phyloP scores from a whole-genome alignment of 1,140 invertebrate genomes.

The Drosophila orosa region DNA sequence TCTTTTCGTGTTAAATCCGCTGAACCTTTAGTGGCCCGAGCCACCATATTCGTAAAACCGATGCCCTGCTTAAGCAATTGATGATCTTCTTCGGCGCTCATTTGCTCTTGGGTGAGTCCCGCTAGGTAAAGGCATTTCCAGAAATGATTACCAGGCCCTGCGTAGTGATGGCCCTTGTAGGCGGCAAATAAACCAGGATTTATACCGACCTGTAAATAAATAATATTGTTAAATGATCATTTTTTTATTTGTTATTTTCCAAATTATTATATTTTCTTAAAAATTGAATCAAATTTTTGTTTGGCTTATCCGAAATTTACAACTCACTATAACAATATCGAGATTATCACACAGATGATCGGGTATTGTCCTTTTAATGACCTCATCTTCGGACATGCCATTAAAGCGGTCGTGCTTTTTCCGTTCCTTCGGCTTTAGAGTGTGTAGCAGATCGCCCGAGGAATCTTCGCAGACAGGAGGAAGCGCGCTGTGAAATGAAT shows the following conservation, averaged over 20 bases:
- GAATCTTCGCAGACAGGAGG: slow-evolving; percentile 2
- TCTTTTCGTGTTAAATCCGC: slow-evolving; percentile 97
- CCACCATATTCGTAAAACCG: slow-evolving; percentile 99
- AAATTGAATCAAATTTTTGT: neutral
- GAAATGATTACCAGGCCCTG: slow-evolving; percentile 99
- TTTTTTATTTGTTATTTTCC: neutral
- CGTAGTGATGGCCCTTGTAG: slow-evolving; percentile 99
- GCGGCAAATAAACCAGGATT: slow-evolving; percentile 98
- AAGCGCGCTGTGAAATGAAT: slow-evolving; percentile 23
- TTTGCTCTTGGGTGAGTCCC: slow-evolving; percentile 96
- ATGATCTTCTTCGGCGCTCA: slow-evolving; percentile 98
- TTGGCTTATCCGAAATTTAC: slow-evolving; percentile 76
- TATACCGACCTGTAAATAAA: slow-evolving; percentile 93
- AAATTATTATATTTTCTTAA: neutral
- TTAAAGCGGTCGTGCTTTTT: slow-evolving; percentile 98
- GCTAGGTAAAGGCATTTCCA: slow-evolving; percentile 99
- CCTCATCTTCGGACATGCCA: slow-evolving; percentile 98
- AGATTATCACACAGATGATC: slow-evolving; percentile 96
- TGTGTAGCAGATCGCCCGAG: slow-evolving; percentile 17
- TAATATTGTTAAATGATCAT: neutral
- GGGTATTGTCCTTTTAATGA: slow-evolving; percentile 94
- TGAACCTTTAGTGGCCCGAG: slow-evolving; percentile 96
- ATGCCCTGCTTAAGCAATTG: slow-evolving; percentile 97
- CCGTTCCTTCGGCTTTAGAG: slow-evolving; percentile 89
- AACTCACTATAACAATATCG: slow-evolving; percentile 98